These are phyloP conservation scores for Euthynnus affinis DNA, from an alignment of 2,797 vertebrate species.

Conservation along the genomic window DNA sequence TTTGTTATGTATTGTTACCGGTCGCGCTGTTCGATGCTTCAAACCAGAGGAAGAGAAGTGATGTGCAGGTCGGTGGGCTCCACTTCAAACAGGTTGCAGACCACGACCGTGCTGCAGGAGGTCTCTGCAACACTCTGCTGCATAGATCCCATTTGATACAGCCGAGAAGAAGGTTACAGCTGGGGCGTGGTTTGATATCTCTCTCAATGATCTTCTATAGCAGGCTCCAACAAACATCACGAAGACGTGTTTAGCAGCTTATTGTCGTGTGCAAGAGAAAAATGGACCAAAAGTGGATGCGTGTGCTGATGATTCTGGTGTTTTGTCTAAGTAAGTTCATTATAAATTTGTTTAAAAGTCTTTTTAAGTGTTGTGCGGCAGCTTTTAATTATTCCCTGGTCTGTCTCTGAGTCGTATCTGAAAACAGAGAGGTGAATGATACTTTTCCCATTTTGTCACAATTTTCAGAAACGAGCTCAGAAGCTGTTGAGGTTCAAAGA, in stretches of 20 bases:
- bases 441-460: background rate
- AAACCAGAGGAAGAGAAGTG: constrained; percentile 21
- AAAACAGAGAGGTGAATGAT: background rate
- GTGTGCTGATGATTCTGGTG: constrained; percentile 68
- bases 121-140: constrained; percentile 67
- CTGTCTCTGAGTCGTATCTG: background rate
- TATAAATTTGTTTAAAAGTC: background rate
- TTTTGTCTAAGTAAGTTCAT: constrained; percentile 73
- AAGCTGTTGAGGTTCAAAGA: background rate
- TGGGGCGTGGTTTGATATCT: constrained; percentile 70
- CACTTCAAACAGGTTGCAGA: constrained; percentile 68
- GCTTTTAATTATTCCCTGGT: background rate
- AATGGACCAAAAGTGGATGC: constrained; percentile 74
- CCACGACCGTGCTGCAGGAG: constrained; percentile 67
- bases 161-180: constrained; percentile 58
- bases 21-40: constrained; percentile 21
- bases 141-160: constrained; percentile 70
- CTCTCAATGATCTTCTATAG: constrained; percentile 24
- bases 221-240: constrained; percentile 34
- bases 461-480: constrained; percentile 45
- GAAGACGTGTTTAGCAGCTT: constrained; percentile 21
- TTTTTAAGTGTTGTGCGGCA: background rate
- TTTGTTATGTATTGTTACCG: background rate
- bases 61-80: constrained; percentile 55
- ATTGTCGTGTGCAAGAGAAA: constrained; percentile 34